Conservation (phyloP, 2,797 vertebrate genomes). For the Phyllotis vaccarum region DNA sequence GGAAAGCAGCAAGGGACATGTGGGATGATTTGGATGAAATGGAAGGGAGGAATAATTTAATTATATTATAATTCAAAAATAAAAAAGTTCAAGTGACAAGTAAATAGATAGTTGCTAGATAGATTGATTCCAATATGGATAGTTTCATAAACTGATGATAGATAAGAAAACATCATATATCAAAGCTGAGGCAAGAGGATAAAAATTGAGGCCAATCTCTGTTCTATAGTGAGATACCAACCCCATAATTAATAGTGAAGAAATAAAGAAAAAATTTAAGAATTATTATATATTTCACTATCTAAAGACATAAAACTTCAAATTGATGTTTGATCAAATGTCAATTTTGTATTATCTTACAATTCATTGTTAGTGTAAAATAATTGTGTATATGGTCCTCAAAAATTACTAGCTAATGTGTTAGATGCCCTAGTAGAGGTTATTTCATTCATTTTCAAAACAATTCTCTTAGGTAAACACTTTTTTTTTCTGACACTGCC, state of each 20-base stretch:
- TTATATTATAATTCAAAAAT: neutral
- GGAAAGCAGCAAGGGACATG: too few relatives aligned
- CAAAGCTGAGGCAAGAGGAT: neutral
- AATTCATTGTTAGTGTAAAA: neutral
- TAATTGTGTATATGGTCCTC: neutral
- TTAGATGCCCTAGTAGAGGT: neutral
- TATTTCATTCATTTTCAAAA: slow-evolving; percentile 25
- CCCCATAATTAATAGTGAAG: neutral
- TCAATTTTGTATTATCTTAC: neutral
- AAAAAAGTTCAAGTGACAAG: neutral
- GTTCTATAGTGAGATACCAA: too few relatives aligned
- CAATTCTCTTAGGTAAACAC: neutral
- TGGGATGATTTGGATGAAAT: neutral
- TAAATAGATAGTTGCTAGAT: too few relatives aligned
- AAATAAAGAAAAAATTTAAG: neutral
- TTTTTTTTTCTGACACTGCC: neutral
- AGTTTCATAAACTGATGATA: too few relatives aligned
- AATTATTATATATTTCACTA: neutral
- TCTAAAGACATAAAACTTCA: neutral
- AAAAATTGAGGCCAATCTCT: neutral
- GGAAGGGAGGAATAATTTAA: neutral
- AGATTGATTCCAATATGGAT: too few relatives aligned
- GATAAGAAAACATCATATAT: neutral
- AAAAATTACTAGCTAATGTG: neutral
- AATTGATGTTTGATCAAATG: slow-evolving; percentile 12